phyloP scores from a whole-genome alignment of 53 echinoderm and acorn worm genomes.

The Pentamera pediparva region DNA sequence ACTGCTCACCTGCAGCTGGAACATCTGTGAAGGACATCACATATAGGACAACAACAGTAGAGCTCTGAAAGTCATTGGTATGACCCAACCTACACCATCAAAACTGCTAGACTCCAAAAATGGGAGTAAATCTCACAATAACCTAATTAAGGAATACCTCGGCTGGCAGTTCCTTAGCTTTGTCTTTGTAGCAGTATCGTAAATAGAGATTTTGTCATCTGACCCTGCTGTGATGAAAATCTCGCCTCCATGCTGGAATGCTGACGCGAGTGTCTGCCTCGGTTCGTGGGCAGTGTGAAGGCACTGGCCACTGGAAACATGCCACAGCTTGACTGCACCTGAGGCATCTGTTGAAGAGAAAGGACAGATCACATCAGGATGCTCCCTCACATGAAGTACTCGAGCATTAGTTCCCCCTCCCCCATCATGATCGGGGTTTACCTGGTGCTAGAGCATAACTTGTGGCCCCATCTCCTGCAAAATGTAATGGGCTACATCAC shows the following conservation, averaged over 20 bases:
- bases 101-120: background rate
- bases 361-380: background rate
- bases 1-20: too few species aligned
- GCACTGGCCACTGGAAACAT: conserved; percentile 53
- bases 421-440: too few species aligned
- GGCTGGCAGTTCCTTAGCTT: conserved; percentile 69
- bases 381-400: too few species aligned
- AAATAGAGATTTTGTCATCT: conserved; percentile 67
- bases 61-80: too few species aligned
- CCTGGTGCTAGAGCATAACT: too few species aligned
- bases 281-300: conserved; percentile 77
- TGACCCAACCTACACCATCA: background rate
- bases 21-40: background rate
- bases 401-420: too few species aligned
- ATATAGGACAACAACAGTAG: too few species aligned
- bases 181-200: conserved; percentile 68
- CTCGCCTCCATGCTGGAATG: conserved; percentile 43
- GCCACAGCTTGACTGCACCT: conserved; percentile 88
- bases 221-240: conserved; percentile 72
- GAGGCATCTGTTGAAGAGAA: conserved; percentile 61
- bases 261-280: conserved; percentile 69
- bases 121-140: background rate
- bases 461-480: too few species aligned
- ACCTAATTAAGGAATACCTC: too few species aligned
- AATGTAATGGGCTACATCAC: too few species aligned